phyloP scores from a whole-genome alignment of 2,888 invertebrate genomes.

The Noctua fimbriata region DNA sequence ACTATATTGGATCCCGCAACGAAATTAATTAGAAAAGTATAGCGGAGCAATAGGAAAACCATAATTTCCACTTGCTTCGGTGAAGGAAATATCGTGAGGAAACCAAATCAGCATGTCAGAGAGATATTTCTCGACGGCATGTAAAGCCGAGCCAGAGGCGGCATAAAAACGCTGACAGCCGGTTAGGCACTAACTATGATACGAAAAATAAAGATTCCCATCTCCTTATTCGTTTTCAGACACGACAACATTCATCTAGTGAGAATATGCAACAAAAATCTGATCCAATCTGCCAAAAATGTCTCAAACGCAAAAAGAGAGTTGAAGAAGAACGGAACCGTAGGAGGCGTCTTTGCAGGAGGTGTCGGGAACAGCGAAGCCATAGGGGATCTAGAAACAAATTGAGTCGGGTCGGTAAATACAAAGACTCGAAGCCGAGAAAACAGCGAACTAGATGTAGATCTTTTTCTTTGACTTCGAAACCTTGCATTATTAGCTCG shows the following conservation, averaged over 20 bases:
- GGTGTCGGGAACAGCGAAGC: neutral
- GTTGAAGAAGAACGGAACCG: neutral
- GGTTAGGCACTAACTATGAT: too few species aligned
- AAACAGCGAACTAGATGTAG: neutral
- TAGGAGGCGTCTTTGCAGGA: neutral
- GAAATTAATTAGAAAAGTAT: too few species aligned
- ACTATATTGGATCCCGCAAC: too few species aligned
- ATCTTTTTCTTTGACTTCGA: neutral
- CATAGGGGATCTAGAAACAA: neutral
- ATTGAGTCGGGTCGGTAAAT: neutral
- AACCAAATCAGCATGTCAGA: too few species aligned
- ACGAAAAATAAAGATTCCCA: neutral
- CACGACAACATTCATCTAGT: neutral
- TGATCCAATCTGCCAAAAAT: neutral
- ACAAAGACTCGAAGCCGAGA: conserved; percentile 14
- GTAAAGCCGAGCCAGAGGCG: neutral
- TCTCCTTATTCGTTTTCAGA: conserved; percentile 26
- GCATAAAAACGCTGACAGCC: too few species aligned
- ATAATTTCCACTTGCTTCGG: too few species aligned
- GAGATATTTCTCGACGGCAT: neutral
- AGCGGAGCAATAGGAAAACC: too few species aligned
- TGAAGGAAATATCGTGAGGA: too few species aligned
- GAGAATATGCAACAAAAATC: neutral
- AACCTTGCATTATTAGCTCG: conserved; percentile 12
- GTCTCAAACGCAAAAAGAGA: conserved; percentile 18